A percentile compares a stretch with the other conserved stretches of the same genome.
Evolutionary conservation across 2,888 invertebrate species (phyloP).

Genomic region (Ichneumoninae sp.): DNA sequence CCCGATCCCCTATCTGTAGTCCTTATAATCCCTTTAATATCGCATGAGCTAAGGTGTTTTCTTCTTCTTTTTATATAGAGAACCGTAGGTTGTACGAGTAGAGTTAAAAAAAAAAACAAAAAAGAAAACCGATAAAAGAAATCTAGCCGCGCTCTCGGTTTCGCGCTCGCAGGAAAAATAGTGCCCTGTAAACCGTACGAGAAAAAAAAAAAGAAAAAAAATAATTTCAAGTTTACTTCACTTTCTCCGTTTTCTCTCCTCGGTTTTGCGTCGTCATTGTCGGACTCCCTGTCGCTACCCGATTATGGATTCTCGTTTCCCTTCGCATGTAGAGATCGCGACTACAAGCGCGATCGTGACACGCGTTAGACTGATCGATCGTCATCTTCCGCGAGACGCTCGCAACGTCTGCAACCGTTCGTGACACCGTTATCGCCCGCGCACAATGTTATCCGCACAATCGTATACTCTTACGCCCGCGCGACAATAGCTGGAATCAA

Average conservation of each 20-base stretch:
- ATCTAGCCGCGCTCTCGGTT: slow-evolving; percentile 2
- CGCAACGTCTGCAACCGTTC: slow-evolving; percentile 1
- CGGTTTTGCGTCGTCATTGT: slow-evolving; percentile 8
- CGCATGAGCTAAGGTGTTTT: slow-evolving; percentile 56
- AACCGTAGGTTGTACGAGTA: slow-evolving; percentile 58
- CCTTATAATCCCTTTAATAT: slow-evolving; percentile 47
- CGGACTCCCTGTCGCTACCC: slow-evolving; percentile 22
- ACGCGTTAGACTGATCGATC: slow-evolving; percentile 17
- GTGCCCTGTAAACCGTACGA: not conserved
- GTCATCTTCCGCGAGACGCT: slow-evolving; percentile 27
- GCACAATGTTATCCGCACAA: slow-evolving; percentile 26
- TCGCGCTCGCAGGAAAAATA: slow-evolving; percentile 3
- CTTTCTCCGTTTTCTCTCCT: slow-evolving; percentile 27
- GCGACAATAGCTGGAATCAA: slow-evolving; percentile 23
- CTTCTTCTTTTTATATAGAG: slow-evolving; percentile 64
- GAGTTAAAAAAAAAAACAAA: slow-evolving; percentile 32
- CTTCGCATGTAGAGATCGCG: slow-evolving; percentile 3
- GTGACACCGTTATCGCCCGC: slow-evolving; percentile 6
- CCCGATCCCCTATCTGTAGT: slow-evolving; percentile 29
- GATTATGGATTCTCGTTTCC: not conserved
- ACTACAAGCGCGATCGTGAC: not conserved
- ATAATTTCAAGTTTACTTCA: slow-evolving; percentile 37
- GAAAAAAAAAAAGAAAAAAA: slow-evolving; percentile 32
- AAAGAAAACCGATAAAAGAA: slow-evolving; percentile 34
- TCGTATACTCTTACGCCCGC: slow-evolving; percentile 11